Base-by-base conservation (phyloP, 2,888 invertebrate species). In the Standfussiana lucernea region DNA sequence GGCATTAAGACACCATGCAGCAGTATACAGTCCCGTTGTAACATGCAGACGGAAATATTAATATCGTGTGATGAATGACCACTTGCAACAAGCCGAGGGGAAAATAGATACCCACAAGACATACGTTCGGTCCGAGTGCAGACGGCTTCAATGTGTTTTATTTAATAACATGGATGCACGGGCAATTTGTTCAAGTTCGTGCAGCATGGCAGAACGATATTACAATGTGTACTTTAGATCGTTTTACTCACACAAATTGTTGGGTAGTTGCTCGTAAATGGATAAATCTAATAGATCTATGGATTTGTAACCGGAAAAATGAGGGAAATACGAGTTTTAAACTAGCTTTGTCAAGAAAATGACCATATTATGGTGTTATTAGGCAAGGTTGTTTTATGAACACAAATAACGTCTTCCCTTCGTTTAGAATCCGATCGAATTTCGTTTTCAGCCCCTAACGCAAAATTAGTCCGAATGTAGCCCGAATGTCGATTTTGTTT, bases 21-120 rank as follows among this genome's bases (percentile, higher is more conserved):
- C 61, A 76, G 71, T 72, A 70, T 77, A 75, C 65, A 74, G 81
- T 88, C 78, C 87, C 89, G 88, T 89, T 89, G 84, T 70, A 81
- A 85, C 64, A 64, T 83, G 81, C 89, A 84, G 80, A 86, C 89
- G 83, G 85, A 88, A 89, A 88, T 88, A 88, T 83, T 89, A 89
- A 89, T 88, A 85, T 75, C 61, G 69, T 74, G 50, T 85, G 83
- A 88, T 85, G 80, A 86, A 88, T 79, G 75, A 74, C 77, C 78
- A 81, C 82, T 79, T 79, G 80, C 77, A 81, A 80, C 74, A 77
- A 79, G 69, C 69, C 68, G 83, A 73, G 83, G 78, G 72, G 78
- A 85, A 85, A 83, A 86, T 87, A 81, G 75, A 79, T 85, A 64
- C 66, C 45, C 65, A 68, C 76, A 80, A 76, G 70, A 85, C 72